phyloP scores from a whole-genome alignment of 2,888 invertebrate genomes.

The Fragum whitleyi region DNA sequence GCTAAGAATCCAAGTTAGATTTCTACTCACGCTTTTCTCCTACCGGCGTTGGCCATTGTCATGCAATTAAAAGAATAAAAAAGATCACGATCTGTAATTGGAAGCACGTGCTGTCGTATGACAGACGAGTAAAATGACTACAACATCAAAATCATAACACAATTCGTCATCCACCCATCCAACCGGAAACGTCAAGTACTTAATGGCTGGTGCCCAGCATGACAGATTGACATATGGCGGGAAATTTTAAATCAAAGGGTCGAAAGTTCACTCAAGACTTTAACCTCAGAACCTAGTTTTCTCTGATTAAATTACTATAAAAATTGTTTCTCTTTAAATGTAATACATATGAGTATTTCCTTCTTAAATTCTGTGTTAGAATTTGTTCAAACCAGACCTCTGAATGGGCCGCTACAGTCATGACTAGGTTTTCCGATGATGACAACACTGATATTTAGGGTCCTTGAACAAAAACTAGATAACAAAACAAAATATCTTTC shows the following conservation, averaged over 20 bases:
- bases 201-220: background rate
- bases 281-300: no score
- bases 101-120: slow-evolving; percentile 22
- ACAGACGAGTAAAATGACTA: background rate
- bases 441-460: background rate
- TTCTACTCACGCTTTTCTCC: slow-evolving; percentile 50
- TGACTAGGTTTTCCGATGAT: background rate
- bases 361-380: no score
- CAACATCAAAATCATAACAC: slow-evolving; percentile 39
- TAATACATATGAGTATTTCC: no score
- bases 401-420: no score
- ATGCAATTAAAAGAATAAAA: background rate
- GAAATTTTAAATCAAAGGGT: slow-evolving; percentile 1
- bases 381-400: no score
- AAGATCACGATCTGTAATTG: background rate
- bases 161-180: slow-evolving; percentile 59
- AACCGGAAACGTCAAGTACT: slow-evolving; percentile 37
- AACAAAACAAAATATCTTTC: background rate
- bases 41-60: slow-evolving; percentile 26
- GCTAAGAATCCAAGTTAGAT: background rate
- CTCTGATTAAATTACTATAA: no score
- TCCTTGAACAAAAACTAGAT: background rate
- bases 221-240: slow-evolving; percentile 7
- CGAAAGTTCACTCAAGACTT: background rate
- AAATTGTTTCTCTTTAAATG: no score